Conservation (phyloP, 2,888 invertebrate genomes). For the Myopa testacea region DNA sequence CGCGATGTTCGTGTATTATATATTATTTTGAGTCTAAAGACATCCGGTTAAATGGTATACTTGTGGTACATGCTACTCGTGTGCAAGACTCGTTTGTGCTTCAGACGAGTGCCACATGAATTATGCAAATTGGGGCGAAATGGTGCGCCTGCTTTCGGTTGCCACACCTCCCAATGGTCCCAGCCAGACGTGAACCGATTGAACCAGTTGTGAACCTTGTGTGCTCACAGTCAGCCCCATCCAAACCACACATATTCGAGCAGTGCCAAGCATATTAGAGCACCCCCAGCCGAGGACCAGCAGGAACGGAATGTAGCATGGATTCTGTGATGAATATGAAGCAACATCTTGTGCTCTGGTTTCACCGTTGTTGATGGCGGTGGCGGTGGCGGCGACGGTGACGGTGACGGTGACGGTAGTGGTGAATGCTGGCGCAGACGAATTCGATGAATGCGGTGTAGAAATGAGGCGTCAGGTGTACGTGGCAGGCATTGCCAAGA, state of each 20-base stretch:
- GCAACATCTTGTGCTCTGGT: not conserved
- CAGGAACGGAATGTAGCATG: not conserved
- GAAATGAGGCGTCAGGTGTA: conserved; percentile 31
- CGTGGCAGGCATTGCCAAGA: conserved; percentile 9
- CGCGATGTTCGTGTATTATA: too few species aligned
- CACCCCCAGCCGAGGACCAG: not conserved
- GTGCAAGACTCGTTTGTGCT: too few species aligned
- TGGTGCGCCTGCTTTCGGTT: not conserved
- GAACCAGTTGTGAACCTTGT: too few species aligned
- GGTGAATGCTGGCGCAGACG: not conserved
- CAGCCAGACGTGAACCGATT: too few species aligned
- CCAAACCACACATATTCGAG: not conserved
- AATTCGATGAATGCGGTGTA: conserved; percentile 26
- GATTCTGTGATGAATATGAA: conserved; percentile 5
- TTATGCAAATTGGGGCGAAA: conserved; percentile 23
- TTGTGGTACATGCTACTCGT: not conserved
- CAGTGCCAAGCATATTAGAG: conserved; percentile 1
- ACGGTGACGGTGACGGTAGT: not conserved
- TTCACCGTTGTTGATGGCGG: too few species aligned
- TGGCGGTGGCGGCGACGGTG: too few species aligned
- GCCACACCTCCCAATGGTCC: not conserved
- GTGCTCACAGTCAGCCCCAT: not conserved
- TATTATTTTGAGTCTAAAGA: too few species aligned
- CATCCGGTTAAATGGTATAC: too few species aligned
- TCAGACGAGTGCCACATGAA: conserved; percentile 1